A percentile compares a stretch with the other conserved stretches of the same genome.
Conservation (phyloP, 2,113 vertebrate species). For the Melanerpes formicivorus region DNA sequence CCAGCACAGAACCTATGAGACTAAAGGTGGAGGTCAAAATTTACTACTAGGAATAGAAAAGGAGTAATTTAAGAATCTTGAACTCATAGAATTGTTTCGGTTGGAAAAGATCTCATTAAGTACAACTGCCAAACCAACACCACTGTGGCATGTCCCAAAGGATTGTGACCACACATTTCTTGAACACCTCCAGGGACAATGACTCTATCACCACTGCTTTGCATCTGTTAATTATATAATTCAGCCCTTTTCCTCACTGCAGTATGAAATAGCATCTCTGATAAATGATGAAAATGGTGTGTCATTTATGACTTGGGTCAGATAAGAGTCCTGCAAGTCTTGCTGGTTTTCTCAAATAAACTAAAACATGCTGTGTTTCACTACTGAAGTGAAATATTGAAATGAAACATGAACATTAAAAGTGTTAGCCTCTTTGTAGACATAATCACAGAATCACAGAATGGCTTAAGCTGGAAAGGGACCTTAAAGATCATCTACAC, state of each 20-base stretch:
- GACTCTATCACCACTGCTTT: neutral
- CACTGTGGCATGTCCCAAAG: too few species aligned
- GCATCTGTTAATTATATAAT: neutral
- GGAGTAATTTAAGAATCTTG: neutral
- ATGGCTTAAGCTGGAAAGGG: too few species aligned
- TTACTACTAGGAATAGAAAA: neutral
- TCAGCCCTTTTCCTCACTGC: neutral
- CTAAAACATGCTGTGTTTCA: neutral
- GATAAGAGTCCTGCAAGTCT: neutral
- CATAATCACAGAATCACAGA: too few species aligned
- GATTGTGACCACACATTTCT: too few species aligned
- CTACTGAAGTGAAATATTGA: neutral
- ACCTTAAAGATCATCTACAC: too few species aligned
- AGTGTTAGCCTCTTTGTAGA: too few species aligned
- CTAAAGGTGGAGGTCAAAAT: neutral
- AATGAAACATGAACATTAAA: too few species aligned
- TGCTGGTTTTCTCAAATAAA: neutral
- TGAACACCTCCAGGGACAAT: too few species aligned
- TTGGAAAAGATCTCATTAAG: too few species aligned
- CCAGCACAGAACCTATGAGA: neutral
- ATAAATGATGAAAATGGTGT: neutral
- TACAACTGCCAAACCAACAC: too few species aligned
- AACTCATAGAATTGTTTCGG: too few species aligned
- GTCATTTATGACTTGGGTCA: neutral
- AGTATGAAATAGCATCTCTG: neutral